Evolutionary conservation across 53 echinoderm and acorn worm species (phyloP).

Genomic region (Actinopyga echinites): DNA sequence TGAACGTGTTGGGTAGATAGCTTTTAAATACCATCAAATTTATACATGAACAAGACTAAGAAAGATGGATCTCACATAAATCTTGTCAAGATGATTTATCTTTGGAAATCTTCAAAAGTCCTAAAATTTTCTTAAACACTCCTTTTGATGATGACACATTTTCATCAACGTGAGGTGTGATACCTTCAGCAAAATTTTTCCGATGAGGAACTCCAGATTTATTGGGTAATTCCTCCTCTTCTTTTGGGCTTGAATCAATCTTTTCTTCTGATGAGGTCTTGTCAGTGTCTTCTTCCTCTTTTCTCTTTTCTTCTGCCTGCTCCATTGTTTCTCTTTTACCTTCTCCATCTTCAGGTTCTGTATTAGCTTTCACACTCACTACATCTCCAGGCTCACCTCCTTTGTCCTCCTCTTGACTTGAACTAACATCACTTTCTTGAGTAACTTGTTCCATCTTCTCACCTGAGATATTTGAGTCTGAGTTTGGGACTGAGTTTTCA

Average conservation of each 20-base stretch:
- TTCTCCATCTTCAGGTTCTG: neutral
- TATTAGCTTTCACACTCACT: neutral
- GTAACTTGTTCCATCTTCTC: constrained; percentile 28
- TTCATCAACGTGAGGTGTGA: constrained; percentile 84
- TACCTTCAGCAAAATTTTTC: constrained; percentile 86
- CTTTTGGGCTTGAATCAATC: neutral
- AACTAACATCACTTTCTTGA: neutral
- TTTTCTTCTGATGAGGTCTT: neutral
- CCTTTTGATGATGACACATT: constrained; percentile 75
- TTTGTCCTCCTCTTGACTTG: neutral
- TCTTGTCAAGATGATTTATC: neutral
- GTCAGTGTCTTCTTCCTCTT: neutral
- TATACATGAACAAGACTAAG: neutral
- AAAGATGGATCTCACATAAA: neutral
- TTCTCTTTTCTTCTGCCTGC: neutral
- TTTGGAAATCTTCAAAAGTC: constrained; percentile 43
- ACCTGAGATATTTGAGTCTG: constrained; percentile 26
- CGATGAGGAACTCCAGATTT: constrained; percentile 85
- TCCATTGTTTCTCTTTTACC: neutral
- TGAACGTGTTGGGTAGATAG: no score
- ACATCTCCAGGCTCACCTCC: neutral
- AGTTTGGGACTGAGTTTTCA: neutral
- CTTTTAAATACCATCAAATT: no score
- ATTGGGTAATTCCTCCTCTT: constrained; percentile 64
- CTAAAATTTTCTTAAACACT: constrained; percentile 74